Evolutionary conservation across 2,797 vertebrate genomes (phyloP).

Genomic region (Catostomus latipinnis): DNA sequence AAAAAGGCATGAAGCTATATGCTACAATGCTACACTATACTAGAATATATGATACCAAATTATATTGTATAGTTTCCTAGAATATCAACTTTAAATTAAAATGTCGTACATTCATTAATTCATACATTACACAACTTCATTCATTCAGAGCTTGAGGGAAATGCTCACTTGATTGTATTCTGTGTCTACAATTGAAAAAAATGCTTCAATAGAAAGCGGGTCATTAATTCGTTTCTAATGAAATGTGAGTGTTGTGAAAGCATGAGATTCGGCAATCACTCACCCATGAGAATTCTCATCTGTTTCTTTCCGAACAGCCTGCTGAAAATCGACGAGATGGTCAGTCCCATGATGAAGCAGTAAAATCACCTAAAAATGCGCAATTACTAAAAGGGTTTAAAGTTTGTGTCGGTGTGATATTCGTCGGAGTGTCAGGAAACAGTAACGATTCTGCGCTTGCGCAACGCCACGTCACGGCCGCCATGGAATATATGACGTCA

Average conservation of each 20-base stretch:
- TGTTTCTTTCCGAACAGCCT: slow-evolving; percentile 87
- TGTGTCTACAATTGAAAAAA: no score
- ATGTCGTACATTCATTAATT: background rate
- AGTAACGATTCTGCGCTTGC: slow-evolving; percentile 29
- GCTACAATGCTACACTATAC: no score
- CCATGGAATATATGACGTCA: slow-evolving; percentile 76
- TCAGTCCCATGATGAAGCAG: slow-evolving; percentile 80
- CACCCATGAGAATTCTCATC: slow-evolving; percentile 92
- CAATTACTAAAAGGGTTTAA: background rate
- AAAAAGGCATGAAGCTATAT: no score
- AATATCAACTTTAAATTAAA: background rate
- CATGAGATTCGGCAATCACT: slow-evolving; percentile 60
- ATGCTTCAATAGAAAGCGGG: no score
- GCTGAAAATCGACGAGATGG: slow-evolving; percentile 81
- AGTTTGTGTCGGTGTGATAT: background rate
- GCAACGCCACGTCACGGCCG: slow-evolving; percentile 77
- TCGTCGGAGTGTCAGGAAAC: background rate
- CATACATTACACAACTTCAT: background rate
- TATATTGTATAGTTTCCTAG: background rate
- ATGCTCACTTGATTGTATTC: background rate
- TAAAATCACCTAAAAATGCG: slow-evolving; percentile 8
- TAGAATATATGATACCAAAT: no score
- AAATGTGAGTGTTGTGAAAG: slow-evolving; percentile 22
- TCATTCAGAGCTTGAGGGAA: background rate
- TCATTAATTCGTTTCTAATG: no score